Percentiles rank a stretch among this genome's conserved stretches.
Evolutionary conservation across 1,140 invertebrate species (phyloP).

Genomic region (Monochamus saltuarius): DNA sequence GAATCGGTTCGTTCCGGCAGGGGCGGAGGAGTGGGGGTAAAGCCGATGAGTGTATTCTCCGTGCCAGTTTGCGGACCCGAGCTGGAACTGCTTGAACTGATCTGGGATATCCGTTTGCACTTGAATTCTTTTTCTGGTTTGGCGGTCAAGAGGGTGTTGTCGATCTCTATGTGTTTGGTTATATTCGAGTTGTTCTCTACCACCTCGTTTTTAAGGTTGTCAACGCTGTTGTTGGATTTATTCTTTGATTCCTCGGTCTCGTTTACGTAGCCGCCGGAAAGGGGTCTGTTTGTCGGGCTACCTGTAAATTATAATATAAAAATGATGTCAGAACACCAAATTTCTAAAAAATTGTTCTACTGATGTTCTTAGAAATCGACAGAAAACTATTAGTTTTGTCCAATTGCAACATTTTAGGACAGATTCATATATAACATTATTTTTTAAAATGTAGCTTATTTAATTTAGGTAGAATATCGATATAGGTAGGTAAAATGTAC

Average conservation of each 20-base stretch:
- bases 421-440: no score
- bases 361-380: no score
- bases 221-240: conserved; percentile 53
- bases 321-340: no score
- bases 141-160: conserved; percentile 55
- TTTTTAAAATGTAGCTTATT: no score
- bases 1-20: conserved; percentile 69
- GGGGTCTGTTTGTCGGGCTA: conserved; percentile 61
- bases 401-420: no score
- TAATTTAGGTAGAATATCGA: no score
- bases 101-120: conserved; percentile 60
- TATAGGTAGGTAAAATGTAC: no score
- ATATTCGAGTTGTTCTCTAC: conserved; percentile 57
- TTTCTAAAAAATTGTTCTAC: no score
- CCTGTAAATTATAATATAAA: conserved; percentile 26
- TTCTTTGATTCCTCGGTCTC: conserved; percentile 59
- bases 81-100: conserved; percentile 60
- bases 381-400: no score
- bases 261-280: conserved; percentile 77
- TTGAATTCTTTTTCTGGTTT: conserved; percentile 55
- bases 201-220: conserved; percentile 48
- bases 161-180: conserved; percentile 58
- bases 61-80: conserved; percentile 46
- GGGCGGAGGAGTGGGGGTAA: conserved; percentile 58
- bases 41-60: conserved; percentile 54